phyloP scores from a whole-genome alignment of 2,113 vertebrate genomes.

The Oreamnos americanus region DNA sequence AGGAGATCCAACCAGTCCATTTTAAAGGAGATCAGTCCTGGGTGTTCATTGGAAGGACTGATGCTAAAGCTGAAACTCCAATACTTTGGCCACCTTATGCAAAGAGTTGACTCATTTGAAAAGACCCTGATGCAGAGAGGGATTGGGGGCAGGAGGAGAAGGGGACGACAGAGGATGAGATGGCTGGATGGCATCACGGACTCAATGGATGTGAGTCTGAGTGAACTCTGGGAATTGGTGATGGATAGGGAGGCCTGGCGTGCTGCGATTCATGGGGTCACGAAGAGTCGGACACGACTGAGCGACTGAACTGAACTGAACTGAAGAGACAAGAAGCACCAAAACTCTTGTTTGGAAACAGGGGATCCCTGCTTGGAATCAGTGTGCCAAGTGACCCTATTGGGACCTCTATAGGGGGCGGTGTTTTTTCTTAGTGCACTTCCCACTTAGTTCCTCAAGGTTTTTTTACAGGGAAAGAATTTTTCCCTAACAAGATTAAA shows the following conservation, averaged over 20 bases:
- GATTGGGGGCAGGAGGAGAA: background rate
- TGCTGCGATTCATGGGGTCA: background rate
- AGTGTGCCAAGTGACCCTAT: background rate
- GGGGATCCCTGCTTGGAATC: background rate
- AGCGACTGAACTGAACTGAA: too few species aligned
- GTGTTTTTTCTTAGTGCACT: background rate
- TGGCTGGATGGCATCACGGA: background rate
- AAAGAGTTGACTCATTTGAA: background rate
- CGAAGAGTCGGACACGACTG: too few species aligned
- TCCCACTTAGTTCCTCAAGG: background rate
- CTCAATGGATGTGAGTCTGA: background rate
- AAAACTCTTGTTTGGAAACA: background rate
- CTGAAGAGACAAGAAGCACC: background rate
- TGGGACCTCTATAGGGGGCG: accelerated
- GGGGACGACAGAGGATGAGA: background rate
- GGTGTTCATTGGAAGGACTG: background rate
- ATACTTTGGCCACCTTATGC: background rate
- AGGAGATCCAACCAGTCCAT: background rate
- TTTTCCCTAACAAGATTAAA: background rate
- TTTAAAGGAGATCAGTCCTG: background rate
- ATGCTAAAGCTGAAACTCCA: background rate
- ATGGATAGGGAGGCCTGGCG: background rate
- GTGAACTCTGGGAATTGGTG: background rate
- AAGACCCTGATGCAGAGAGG: background rate
- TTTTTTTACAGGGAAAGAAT: background rate